These are phyloP conservation scores for Chiloscyllium punctatum DNA, from an alignment of 2,797 vertebrate species.

Conservation along the genomic window DNA sequence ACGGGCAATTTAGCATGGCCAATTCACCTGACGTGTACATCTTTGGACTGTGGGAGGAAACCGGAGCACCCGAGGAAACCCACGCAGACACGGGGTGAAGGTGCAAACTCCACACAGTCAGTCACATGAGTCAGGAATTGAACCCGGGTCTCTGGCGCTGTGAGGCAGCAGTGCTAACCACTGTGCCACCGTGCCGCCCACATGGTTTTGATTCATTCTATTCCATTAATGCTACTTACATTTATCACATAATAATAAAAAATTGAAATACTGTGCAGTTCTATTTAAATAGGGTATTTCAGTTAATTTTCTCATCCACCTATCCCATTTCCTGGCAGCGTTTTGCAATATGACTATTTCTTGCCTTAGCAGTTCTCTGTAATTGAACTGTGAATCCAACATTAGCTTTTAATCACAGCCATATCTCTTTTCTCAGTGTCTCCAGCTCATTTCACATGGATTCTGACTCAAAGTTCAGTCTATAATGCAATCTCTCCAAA, in stretches of 20 bases:
- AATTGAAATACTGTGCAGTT: background rate
- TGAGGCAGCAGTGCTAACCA: too few relatives aligned
- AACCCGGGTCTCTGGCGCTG: too few relatives aligned
- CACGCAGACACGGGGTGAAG: too few relatives aligned
- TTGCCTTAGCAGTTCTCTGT: background rate
- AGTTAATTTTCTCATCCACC: background rate
- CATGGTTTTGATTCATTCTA: background rate
- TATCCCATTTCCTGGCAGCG: background rate
- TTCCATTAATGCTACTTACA: background rate
- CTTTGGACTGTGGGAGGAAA: too few relatives aligned
- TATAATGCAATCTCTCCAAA: background rate
- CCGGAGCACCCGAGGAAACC: too few relatives aligned
- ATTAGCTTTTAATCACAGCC: background rate
- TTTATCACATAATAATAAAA: background rate
- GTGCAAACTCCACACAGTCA: too few relatives aligned
- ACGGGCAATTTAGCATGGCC: too few relatives aligned
- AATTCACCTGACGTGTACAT: too few relatives aligned
- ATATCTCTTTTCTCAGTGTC: background rate
- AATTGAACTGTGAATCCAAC: background rate
- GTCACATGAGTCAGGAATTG: too few relatives aligned
- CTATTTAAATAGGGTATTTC: background rate
- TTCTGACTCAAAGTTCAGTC: background rate
- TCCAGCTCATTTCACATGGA: background rate
- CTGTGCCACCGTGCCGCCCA: too few relatives aligned
- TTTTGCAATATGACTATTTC: background rate